Percentiles rank a stretch among this genome's conserved stretches.
These are phyloP conservation scores for Gastracanthus pulcherrimus DNA, from an alignment of 2,888 invertebrate species.

Conservation along the genomic window DNA sequence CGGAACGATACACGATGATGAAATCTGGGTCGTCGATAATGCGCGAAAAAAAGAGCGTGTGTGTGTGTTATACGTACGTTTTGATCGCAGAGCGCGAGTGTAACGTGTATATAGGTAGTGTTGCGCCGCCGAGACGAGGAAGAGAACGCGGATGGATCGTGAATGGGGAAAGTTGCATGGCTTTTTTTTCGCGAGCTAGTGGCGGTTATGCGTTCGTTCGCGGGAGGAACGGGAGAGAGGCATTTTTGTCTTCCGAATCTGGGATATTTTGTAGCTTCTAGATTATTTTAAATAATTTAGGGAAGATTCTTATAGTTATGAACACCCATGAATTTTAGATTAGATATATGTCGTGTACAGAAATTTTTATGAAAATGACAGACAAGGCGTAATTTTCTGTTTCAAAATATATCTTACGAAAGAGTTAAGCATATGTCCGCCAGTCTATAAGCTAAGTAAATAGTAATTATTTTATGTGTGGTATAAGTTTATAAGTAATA, in stretches of 20 bases:
- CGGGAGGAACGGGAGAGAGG: neutral
- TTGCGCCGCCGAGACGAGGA: neutral
- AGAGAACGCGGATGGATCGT: constrained; percentile 16
- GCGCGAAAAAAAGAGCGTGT: neutral
- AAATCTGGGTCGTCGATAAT: constrained; percentile 36
- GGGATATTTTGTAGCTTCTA: neutral
- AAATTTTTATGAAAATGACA: no score
- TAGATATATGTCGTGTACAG: no score
- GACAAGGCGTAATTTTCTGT: no score
- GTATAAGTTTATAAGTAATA: no score
- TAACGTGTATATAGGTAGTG: neutral
- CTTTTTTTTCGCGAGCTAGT: neutral
- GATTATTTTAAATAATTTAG: no score
- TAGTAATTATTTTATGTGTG: no score
- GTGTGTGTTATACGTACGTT: neutral
- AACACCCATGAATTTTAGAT: no score
- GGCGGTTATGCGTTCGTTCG: neutral
- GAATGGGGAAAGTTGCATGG: constrained; percentile 20
- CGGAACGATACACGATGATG: constrained; percentile 8
- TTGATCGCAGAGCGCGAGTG: neutral
- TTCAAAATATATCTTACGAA: no score
- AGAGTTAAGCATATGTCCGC: no score
- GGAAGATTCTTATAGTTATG: no score
- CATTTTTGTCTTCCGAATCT: neutral
- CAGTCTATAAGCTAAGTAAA: no score